These are phyloP conservation scores for Pseudoips prasinana DNA, from an alignment of 2,888 invertebrate genomes.

Conservation along the genomic window DNA sequence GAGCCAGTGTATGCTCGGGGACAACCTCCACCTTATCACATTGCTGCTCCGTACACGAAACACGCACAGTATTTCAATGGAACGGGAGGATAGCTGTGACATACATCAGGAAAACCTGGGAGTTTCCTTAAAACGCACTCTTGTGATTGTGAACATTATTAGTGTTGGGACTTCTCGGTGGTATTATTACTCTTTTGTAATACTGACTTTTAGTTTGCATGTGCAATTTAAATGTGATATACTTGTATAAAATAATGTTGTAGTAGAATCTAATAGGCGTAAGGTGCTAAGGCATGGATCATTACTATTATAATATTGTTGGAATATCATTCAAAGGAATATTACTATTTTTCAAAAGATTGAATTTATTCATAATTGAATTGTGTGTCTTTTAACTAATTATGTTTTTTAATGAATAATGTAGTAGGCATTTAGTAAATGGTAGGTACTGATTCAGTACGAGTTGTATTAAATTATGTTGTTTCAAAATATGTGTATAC, in stretches of 20 bases:
- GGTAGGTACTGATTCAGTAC: slow-evolving; percentile 74
- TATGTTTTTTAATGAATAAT: slow-evolving; percentile 30
- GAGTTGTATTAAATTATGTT: slow-evolving; percentile 77
- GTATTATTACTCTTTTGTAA: slow-evolving; percentile 37
- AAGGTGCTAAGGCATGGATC: slow-evolving; percentile 73
- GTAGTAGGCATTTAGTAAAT: slow-evolving; percentile 38
- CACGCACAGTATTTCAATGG: slow-evolving; percentile 86
- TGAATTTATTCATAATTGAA: slow-evolving; percentile 35
- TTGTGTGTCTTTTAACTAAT: slow-evolving; percentile 30
- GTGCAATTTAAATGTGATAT: slow-evolving; percentile 79
- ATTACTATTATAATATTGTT: slow-evolving; percentile 43
- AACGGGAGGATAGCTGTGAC: slow-evolving; percentile 69
- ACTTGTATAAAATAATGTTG: slow-evolving; percentile 54
- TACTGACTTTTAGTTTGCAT: slow-evolving; percentile 50
- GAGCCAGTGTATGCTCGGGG: slow-evolving; percentile 64
- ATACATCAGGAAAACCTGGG: slow-evolving; percentile 38
- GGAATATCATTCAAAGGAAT: slow-evolving; percentile 44
- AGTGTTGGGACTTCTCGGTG: slow-evolving; percentile 32
- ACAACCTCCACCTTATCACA: slow-evolving; percentile 91
- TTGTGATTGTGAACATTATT: slow-evolving; percentile 52
- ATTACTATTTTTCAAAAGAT: slow-evolving; percentile 37
- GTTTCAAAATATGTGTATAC: slow-evolving; percentile 42
- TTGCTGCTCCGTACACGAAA: slow-evolving; percentile 91
- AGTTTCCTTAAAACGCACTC: slow-evolving; percentile 43
- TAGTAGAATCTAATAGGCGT: slow-evolving; percentile 48